A percentile compares a stretch with the other conserved stretches of the same genome.
Conservation (phyloP, 2,113 vertebrate genomes). For the Vicugna pacos region DNA sequence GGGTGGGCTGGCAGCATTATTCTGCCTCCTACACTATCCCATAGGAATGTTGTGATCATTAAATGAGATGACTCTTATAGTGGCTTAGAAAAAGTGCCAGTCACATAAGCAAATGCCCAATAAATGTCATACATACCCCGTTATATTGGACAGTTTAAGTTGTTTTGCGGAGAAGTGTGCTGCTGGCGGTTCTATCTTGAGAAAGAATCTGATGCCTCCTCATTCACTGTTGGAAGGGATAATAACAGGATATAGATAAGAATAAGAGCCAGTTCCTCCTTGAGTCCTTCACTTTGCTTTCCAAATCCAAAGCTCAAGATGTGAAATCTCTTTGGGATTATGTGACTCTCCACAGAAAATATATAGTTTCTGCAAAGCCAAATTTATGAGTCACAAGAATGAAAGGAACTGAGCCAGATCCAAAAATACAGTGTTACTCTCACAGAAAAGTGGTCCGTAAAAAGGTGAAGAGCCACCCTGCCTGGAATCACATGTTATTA, state of each 20-base stretch:
- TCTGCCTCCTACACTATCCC: neutral
- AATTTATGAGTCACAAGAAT: neutral
- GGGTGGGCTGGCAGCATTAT: neutral
- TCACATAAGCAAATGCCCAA: neutral
- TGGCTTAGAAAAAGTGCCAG: neutral
- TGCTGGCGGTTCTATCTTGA: neutral
- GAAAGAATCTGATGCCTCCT: neutral
- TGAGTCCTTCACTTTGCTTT: neutral
- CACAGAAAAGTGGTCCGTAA: neutral
- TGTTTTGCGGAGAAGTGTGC: neutral
- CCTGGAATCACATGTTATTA: neutral
- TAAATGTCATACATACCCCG: neutral
- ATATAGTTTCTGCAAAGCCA: slow-evolving; percentile 1
- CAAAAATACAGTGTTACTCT: slow-evolving; percentile 23
- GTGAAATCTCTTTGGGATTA: slow-evolving; percentile 24
- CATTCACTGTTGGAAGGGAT: neutral
- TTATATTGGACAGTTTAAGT: neutral
- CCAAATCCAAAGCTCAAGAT: slow-evolving; percentile 12
- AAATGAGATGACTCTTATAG: neutral
- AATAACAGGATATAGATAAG: slow-evolving; percentile 12
- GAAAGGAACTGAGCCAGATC: slow-evolving; percentile 17
- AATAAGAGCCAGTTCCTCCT: neutral
- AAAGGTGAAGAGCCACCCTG: neutral
- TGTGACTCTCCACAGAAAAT: neutral
- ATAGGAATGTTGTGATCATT: neutral